Conservation (phyloP, 2,797 vertebrate species). For the Knipowitschia caucasica region DNA sequence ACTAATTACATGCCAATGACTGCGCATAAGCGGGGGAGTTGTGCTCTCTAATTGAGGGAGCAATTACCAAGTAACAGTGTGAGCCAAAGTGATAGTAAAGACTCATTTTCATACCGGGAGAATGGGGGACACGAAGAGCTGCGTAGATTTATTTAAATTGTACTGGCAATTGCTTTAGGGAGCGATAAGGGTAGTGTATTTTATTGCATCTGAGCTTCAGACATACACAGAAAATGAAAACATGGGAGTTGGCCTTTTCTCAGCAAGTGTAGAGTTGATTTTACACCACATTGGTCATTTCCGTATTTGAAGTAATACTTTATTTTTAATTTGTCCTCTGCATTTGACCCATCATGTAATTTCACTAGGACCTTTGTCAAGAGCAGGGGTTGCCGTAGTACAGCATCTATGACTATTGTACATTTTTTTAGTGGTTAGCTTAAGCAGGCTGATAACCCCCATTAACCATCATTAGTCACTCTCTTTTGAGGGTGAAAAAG, state of each 20-base stretch:
- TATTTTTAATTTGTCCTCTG: too few relatives aligned
- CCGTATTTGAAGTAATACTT: too few relatives aligned
- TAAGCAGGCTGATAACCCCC: too few relatives aligned
- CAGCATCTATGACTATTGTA: too few relatives aligned
- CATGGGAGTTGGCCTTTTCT: neutral
- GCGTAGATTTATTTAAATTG: conserved; percentile 13
- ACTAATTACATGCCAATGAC: conserved; percentile 33
- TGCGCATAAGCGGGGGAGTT: conserved; percentile 8
- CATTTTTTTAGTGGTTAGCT: too few relatives aligned
- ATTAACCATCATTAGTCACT: too few relatives aligned
- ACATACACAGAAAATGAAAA: neutral
- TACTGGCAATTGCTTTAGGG: conserved; percentile 15
- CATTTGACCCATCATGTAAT: too few relatives aligned
- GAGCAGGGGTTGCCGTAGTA: too few relatives aligned
- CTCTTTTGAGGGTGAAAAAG: too few relatives aligned
- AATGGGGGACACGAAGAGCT: conserved; percentile 21
- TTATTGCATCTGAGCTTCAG: neutral
- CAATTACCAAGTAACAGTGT: conserved; percentile 29
- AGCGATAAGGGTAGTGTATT: neutral
- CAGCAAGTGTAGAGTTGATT: too few relatives aligned
- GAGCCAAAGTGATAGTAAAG: conserved; percentile 22
- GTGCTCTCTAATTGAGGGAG: conserved; percentile 20
- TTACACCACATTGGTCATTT: too few relatives aligned
- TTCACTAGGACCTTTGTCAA: too few relatives aligned
- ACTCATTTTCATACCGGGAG: conserved; percentile 36